Evolutionary conservation across 2,113 vertebrate genomes (phyloP).

Genomic region (Martes martes): DNA sequence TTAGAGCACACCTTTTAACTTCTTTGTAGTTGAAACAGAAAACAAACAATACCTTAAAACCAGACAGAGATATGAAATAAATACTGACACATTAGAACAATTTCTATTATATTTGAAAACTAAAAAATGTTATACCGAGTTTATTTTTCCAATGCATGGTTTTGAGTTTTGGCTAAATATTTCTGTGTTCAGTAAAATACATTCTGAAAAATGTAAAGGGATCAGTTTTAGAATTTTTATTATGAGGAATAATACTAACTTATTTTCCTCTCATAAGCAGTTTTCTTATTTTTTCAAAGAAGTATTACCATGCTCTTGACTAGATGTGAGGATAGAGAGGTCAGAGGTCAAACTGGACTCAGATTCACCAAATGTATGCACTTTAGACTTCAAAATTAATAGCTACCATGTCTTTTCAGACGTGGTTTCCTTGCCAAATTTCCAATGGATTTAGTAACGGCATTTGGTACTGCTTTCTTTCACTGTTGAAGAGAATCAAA

Average conservation of each 20-base stretch:
- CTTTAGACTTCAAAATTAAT: constrained; percentile 42
- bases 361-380: constrained; percentile 19
- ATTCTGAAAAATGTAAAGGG: constrained; percentile 25
- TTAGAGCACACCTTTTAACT: not conserved
- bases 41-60: constrained; percentile 29
- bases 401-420: not conserved
- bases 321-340: not conserved
- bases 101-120: not conserved
- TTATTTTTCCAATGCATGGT: not conserved
- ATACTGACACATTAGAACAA: constrained; percentile 18
- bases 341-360: constrained; percentile 10
- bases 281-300: constrained; percentile 46
- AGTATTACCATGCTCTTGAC: not conserved
- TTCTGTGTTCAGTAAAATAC: constrained; percentile 4
- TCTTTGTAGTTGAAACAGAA: constrained; percentile 31
- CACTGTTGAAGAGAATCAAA: constrained; percentile 40
- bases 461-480: constrained; percentile 47
- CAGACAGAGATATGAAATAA: constrained; percentile 58
- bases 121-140: not conserved
- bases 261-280: not conserved
- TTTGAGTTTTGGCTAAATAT: not conserved
- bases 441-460: constrained; percentile 13
- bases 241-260: constrained; percentile 39
- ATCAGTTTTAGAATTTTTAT: constrained; percentile 9
- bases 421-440: constrained; percentile 35